phyloP scores from a whole-genome alignment of 2,113 vertebrate genomes.

The Oncorhynchus gorbuscha region DNA sequence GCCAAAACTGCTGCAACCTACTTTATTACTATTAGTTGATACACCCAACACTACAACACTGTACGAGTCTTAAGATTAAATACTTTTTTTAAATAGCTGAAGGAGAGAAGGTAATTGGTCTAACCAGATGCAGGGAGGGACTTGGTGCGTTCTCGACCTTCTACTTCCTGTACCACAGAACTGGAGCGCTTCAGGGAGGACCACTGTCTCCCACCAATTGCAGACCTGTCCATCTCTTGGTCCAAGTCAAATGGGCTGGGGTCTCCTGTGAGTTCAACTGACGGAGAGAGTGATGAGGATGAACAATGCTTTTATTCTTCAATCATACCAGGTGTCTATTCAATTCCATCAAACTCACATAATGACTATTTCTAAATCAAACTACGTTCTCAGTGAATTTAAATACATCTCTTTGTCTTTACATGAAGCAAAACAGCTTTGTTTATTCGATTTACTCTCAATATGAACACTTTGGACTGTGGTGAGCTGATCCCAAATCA shows the following conservation, averaged over 20 bases:
- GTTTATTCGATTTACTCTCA: too few relatives aligned
- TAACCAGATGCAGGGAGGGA: conserved; percentile 77
- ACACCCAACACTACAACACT: too few relatives aligned
- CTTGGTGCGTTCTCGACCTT: conserved; percentile 72
- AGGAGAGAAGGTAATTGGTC: conserved; percentile 56
- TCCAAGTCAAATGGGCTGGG: conserved; percentile 71
- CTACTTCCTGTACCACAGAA: conserved; percentile 50
- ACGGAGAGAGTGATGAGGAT: conserved; percentile 25
- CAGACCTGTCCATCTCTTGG: conserved; percentile 52
- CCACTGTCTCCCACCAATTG: conserved; percentile 60
- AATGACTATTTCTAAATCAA: too few relatives aligned
- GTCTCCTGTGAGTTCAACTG: conserved; percentile 71
- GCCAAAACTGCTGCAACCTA: not conserved
- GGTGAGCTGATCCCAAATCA: not conserved
- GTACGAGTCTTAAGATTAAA: too few relatives aligned
- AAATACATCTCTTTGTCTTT: too few relatives aligned
- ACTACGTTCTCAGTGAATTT: too few relatives aligned
- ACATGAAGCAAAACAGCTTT: too few relatives aligned
- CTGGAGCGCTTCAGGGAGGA: conserved; percentile 71
- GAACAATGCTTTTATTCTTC: not conserved
- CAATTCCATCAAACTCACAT: too few relatives aligned
- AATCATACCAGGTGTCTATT: too few relatives aligned
- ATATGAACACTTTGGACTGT: too few relatives aligned
- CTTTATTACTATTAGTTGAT: not conserved
- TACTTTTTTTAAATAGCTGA: not conserved